Percentiles rank a stretch among this genome's conserved stretches.
phyloP scores from a whole-genome alignment of 2,113 vertebrate species.

The Chinchilla lanigera region DNA sequence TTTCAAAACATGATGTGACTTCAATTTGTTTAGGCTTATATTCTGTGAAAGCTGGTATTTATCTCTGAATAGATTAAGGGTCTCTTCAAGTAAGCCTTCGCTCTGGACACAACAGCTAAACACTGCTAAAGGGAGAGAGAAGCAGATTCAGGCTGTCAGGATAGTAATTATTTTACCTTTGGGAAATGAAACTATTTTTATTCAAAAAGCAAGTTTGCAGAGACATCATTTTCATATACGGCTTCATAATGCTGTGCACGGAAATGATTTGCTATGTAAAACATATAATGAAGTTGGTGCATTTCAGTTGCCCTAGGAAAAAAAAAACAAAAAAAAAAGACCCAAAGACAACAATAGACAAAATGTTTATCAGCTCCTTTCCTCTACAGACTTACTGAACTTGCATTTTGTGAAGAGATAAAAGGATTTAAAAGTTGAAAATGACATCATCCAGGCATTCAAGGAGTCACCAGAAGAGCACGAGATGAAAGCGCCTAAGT shows the following conservation, averaged over 20 bases:
- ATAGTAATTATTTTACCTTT: slow-evolving; percentile 80
- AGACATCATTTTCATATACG: slow-evolving; percentile 78
- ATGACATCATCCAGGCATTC: background rate
- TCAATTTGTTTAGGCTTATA: slow-evolving; percentile 28
- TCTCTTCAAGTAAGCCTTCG: slow-evolving; percentile 73
- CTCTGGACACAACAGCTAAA: slow-evolving; percentile 76
- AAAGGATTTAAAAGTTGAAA: slow-evolving; percentile 25
- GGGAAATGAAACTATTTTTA: slow-evolving; percentile 82
- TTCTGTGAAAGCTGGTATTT: slow-evolving; percentile 58
- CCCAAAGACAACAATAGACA: slow-evolving; percentile 33
- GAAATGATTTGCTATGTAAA: slow-evolving; percentile 60
- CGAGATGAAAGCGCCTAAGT: background rate
- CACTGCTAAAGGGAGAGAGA: slow-evolving; percentile 62
- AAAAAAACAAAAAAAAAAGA: background rate
- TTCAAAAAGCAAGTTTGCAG: slow-evolving; percentile 78
- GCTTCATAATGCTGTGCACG: slow-evolving; percentile 21
- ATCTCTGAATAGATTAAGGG: slow-evolving; percentile 75
- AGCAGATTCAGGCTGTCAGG: slow-evolving; percentile 53
- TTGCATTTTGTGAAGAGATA: slow-evolving; percentile 47
- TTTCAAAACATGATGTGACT: background rate
- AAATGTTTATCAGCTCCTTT: background rate
- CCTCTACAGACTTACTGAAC: background rate
- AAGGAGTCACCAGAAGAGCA: background rate
- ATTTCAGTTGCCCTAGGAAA: slow-evolving; percentile 38
- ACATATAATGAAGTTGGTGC: background rate